Evolutionary conservation across 2,888 invertebrate genomes (phyloP).

Genomic region (Nomada lathburiana): DNA sequence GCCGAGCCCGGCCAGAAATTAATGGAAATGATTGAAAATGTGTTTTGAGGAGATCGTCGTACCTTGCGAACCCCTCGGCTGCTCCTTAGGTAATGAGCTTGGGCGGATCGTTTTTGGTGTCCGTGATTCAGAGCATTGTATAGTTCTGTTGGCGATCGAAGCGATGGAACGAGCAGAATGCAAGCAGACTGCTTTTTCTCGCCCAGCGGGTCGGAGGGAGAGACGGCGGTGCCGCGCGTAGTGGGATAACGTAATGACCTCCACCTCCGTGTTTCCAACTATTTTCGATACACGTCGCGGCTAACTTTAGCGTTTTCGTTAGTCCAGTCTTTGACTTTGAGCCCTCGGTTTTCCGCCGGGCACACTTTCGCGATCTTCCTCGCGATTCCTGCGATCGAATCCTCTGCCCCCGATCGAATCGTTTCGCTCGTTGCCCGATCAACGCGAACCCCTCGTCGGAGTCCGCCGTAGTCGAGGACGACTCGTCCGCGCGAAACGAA

Average conservation of each 20-base stretch:
- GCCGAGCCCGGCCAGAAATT: not conserved
- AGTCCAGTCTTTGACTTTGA: conserved; percentile 77
- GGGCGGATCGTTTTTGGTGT: conserved; percentile 15
- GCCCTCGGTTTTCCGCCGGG: conserved; percentile 49
- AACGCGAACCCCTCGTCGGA: not conserved
- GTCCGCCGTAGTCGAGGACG: not conserved
- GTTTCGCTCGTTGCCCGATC: not conserved
- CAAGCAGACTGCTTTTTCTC: conserved; percentile 20
- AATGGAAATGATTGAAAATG: not conserved
- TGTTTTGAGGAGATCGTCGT: too few relatives aligned
- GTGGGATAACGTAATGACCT: conserved; percentile 76
- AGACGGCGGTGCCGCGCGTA: conserved; percentile 10
- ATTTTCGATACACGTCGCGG: conserved; percentile 78
- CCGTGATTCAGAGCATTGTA: conserved; percentile 27
- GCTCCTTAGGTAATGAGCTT: not conserved
- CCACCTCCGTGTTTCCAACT: conserved; percentile 81
- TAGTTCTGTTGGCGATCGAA: conserved; percentile 3
- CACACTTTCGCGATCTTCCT: conserved; percentile 21
- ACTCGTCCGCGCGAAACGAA: not conserved
- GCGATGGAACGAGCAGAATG: conserved; percentile 18
- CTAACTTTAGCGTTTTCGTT: conserved; percentile 81
- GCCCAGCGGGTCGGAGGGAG: not conserved
- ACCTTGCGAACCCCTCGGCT: too few relatives aligned
- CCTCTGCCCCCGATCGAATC: not conserved
- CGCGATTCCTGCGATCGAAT: not conserved